These are phyloP conservation scores for Propsilocerus akamusi DNA, from an alignment of 1,140 invertebrate species.

Conservation along the genomic window DNA sequence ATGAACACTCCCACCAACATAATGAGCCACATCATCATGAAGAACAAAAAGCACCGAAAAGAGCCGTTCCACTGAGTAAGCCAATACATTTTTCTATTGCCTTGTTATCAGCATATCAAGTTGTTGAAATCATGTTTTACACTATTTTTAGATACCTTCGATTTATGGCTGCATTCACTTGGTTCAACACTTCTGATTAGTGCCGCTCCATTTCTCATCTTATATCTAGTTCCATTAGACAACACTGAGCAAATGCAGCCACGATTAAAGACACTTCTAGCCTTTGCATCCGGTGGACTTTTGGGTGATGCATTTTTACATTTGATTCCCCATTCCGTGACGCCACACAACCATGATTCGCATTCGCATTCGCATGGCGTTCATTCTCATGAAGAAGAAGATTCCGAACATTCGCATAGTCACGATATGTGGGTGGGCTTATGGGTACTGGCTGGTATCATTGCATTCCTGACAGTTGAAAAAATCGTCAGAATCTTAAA, in stretches of 20 bases:
- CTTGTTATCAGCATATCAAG: neutral
- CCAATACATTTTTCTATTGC: too few relatives aligned
- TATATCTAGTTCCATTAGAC: constrained; percentile 86
- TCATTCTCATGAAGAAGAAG: constrained; percentile 31
- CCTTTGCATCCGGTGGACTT: constrained; percentile 88
- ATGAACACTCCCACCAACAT: constrained; percentile 10
- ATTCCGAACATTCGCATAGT: constrained; percentile 30
- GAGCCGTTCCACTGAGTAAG: neutral
- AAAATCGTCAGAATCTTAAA: constrained; percentile 83
- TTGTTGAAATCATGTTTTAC: neutral
- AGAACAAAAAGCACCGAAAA: constrained; percentile 59
- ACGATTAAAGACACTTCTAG: constrained; percentile 60
- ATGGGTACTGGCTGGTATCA: constrained; percentile 73
- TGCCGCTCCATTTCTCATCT: constrained; percentile 79
- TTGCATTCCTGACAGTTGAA: constrained; percentile 80
- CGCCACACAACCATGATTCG: constrained; percentile 35
- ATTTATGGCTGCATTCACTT: constrained; percentile 65
- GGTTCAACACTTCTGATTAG: constrained; percentile 84
- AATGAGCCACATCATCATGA: constrained; percentile 10
- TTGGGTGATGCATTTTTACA: constrained; percentile 93
- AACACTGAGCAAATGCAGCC: constrained; percentile 68
- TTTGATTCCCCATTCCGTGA: constrained; percentile 79
- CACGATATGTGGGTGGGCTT: constrained; percentile 66
- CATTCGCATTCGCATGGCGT: constrained; percentile 23
- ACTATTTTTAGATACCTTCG: constrained; percentile 18